A percentile compares a stretch with the other conserved stretches of the same genome.
Evolutionary conservation across 2,797 vertebrate genomes (phyloP).

Genomic region (Cetoscarus ocellatus): DNA sequence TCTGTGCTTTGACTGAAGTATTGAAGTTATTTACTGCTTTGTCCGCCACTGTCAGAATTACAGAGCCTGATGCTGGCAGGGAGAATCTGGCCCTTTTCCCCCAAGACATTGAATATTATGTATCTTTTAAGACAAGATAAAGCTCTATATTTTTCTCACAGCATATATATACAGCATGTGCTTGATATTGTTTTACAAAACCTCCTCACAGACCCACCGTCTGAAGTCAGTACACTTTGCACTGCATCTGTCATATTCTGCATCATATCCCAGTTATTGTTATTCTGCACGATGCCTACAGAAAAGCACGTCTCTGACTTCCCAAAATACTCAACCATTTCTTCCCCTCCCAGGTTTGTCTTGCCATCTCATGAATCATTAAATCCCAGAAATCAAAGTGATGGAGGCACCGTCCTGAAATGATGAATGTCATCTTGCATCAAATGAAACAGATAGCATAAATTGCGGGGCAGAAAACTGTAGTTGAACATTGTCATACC

Average conservation of each 20-base stretch:
- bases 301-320: constrained; percentile 25
- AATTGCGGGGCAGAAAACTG: constrained; percentile 52
- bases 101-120: no score
- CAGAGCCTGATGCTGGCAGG: no score
- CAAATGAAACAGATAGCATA: constrained; percentile 58
- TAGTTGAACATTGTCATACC: constrained; percentile 47
- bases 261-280: constrained; percentile 30
- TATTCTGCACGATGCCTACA: constrained; percentile 34
- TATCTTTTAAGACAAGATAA: not conserved
- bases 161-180: not conserved
- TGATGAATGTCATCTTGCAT: constrained; percentile 56
- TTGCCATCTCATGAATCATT: constrained; percentile 61
- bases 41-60: no score
- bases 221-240: constrained; percentile 19
- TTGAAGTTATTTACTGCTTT: no score
- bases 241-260: not conserved
- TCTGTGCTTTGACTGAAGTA: no score
- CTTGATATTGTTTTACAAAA: constrained; percentile 11
- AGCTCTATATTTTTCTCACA: not conserved
- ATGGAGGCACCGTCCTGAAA: constrained; percentile 38
- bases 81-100: no score
- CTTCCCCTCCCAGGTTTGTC: constrained; percentile 30
- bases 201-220: constrained; percentile 3
- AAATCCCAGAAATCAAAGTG: constrained; percentile 56
- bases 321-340: constrained; percentile 36